Evolutionary conservation across 1,140 invertebrate genomes (phyloP).

Genomic region (Danaus plexippus): DNA sequence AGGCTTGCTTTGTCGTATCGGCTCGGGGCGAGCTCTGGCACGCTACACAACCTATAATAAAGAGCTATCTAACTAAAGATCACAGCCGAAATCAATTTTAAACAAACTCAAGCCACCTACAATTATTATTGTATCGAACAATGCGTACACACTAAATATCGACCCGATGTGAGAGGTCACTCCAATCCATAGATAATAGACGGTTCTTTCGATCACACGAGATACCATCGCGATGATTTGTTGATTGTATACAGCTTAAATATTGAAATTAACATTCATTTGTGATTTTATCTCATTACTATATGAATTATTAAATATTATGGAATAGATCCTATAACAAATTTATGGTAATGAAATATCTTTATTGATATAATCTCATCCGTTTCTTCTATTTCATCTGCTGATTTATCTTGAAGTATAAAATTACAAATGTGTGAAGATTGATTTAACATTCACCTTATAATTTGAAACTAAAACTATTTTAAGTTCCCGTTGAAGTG

Average conservation of each 20-base stretch:
- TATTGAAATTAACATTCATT: conserved; percentile 67
- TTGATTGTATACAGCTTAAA: conserved; percentile 59
- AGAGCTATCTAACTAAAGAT: conserved; percentile 33
- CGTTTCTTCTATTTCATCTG: neutral
- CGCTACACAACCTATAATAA: conserved; percentile 48
- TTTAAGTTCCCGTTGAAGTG: no score
- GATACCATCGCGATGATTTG: conserved; percentile 64
- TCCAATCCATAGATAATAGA: conserved; percentile 44
- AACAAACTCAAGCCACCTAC: conserved; percentile 62
- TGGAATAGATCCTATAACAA: conserved; percentile 3
- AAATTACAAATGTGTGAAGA: no score
- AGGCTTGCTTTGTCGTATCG: no score
- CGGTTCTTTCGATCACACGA: conserved; percentile 53
- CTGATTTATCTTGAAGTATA: conserved; percentile 2
- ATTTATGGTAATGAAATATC: conserved; percentile 10
- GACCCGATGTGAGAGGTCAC: conserved; percentile 54
- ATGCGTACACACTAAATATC: conserved; percentile 47
- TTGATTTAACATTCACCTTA: no score
- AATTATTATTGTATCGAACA: conserved; percentile 58
- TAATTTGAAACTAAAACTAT: no score
- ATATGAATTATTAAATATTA: conserved; percentile 24
- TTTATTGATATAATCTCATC: conserved; percentile 4
- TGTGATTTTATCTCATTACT: conserved; percentile 47
- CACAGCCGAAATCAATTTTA: conserved; percentile 66
- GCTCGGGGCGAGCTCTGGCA: no score